Conservation (phyloP, 2,888 invertebrate genomes). For the Drosophila anomelani region DNA sequence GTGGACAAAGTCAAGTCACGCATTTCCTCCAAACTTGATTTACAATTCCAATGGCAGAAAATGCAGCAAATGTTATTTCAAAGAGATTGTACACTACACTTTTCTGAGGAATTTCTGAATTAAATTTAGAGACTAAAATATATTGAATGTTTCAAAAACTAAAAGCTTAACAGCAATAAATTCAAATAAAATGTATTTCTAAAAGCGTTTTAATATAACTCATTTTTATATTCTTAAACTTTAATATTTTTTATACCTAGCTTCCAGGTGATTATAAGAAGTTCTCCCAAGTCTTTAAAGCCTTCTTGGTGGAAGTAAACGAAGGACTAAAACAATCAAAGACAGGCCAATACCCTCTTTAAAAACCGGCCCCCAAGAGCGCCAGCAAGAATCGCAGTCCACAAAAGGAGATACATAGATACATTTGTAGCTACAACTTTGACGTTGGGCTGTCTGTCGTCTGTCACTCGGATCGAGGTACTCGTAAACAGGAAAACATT, state of each 20-base stretch:
- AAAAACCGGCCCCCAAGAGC: constrained; percentile 64
- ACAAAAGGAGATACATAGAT: constrained; percentile 59
- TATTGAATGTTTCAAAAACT: neutral
- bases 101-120: neutral
- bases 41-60: constrained; percentile 49
- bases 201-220: too few species aligned
- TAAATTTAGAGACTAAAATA: neutral
- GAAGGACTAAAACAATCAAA: neutral
- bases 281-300: neutral
- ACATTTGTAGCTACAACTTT: constrained; percentile 71
- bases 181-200: too few species aligned
- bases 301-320: neutral
- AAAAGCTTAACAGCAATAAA: too few species aligned
- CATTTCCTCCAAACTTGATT: constrained; percentile 75
- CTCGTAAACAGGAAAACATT: constrained; percentile 68
- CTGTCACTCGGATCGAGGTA: constrained; percentile 58
- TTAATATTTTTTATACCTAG: neutral
- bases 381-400: constrained; percentile 27
- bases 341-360: constrained; percentile 22
- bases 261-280: neutral
- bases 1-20: constrained; percentile 67
- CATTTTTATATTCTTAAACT: too few species aligned
- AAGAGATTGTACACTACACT: neutral
- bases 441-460: constrained; percentile 64
- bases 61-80: constrained; percentile 24